Percentiles rank a stretch among this genome's conserved stretches.
Evolutionary conservation across 2,113 vertebrate species (phyloP).

Genomic region (Nestor notabilis): DNA sequence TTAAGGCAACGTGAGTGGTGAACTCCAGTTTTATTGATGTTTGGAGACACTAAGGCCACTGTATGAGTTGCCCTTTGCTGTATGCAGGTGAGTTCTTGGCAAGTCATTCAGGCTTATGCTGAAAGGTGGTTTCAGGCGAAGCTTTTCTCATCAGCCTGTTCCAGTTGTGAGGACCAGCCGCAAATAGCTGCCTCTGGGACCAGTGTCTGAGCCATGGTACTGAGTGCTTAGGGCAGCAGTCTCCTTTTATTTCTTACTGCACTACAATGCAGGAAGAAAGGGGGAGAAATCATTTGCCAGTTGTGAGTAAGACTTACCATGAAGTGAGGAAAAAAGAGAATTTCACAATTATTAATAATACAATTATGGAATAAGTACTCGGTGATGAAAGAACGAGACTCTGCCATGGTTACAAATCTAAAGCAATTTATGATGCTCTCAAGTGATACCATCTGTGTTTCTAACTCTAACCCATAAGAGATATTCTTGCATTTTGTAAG

Average conservation of each 20-base stretch:
- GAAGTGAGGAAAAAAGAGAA: neutral
- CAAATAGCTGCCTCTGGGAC: neutral
- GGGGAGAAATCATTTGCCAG: neutral
- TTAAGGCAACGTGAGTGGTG: neutral
- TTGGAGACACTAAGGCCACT: fast-evolving
- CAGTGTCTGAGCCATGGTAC: fast-evolving
- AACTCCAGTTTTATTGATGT: neutral
- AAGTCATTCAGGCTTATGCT: neutral
- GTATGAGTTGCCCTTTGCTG: neutral
- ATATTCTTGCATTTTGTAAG: fast-evolving
- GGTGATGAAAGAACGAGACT: neutral
- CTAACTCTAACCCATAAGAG: neutral
- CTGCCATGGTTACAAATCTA: neutral
- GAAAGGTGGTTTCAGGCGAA: fast-evolving
- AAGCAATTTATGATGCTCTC: neutral
- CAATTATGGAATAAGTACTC: neutral
- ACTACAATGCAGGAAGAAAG: neutral
- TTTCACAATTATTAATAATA: neutral
- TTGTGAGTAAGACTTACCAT: neutral
- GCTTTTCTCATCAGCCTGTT: neutral
- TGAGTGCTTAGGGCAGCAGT: neutral
- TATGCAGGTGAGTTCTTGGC: neutral
- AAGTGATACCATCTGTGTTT: neutral
- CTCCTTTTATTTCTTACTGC: neutral
- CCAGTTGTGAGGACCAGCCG: fast-evolving